Evolutionary conservation across 2,113 vertebrate genomes (phyloP), one percentile per base, ranked within the genome.

Genomic region (Aspiorhynchus laticeps): DNA sequence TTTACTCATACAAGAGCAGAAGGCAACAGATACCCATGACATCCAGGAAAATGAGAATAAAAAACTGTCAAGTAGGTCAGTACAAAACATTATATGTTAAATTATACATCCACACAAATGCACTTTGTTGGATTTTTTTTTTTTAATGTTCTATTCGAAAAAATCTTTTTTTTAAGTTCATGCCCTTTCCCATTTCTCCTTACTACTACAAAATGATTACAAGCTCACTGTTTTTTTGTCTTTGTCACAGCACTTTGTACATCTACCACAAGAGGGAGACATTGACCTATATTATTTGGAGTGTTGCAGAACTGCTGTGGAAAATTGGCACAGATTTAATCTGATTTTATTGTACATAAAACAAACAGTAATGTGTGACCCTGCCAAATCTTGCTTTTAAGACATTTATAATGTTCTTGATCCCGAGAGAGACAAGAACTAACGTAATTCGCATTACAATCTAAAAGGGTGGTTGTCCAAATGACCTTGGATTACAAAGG

Each of bases 221-320:
- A 31, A 15, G 28, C 63, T 65, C 26, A 31, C 6, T 26, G n/a
- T 31, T 31, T 67, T 65, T 67, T 28, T 15, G 1, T 33, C 1
- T 67, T n/a, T 67, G 36, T 36, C 36, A 36, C 4, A 5, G 51
- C 46, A 63, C 26, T 83, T 51, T 59, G 24, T n/a, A 17, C 3
- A 38, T 63, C 9, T 38, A 7, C 80, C 86, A 67, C 71, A 36
- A 87, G 86, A 87, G 86, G 86, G 86, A 83, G 86, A 77, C 86
- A 76, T 67, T 67, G 43, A 28, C 15, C 28, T n/a, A 56, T 46
- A 26, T 33, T 28, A 19, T 41, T 38, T n/a, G 28, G 5, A 9
- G 43, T 76, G 17, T 63, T 61, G 15, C 31, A 63, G 48, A 15
- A 38, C 11, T 33, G 14, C 7, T 84, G 14, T 59, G 31, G 3